phyloP scores from a whole-genome alignment of 2,888 invertebrate genomes.

The Acronicta leporina region DNA sequence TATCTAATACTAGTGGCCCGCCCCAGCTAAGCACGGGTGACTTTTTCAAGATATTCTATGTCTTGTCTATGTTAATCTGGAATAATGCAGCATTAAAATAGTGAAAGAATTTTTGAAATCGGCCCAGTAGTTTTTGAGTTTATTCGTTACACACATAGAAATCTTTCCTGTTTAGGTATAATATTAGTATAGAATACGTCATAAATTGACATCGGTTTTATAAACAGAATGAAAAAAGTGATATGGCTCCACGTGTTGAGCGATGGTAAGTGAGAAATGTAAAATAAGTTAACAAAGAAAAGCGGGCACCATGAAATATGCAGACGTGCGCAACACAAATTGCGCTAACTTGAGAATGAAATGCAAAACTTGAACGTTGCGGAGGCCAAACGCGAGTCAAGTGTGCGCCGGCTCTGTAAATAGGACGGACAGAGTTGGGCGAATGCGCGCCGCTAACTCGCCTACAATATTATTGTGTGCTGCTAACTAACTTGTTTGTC shows the following conservation, averaged over 20 bases:
- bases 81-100: too few relatives aligned
- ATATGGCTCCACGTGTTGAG: constrained; percentile 32
- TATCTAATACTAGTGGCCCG: too few relatives aligned
- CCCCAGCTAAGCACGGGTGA: too few relatives aligned
- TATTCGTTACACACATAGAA: too few relatives aligned
- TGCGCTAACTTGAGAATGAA: constrained; percentile 80
- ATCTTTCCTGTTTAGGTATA: too few relatives aligned
- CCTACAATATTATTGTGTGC: constrained; percentile 71
- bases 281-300: constrained; percentile 69
- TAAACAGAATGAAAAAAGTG: constrained; percentile 14
- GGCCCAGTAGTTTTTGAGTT: too few relatives aligned
- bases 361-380: constrained; percentile 77
- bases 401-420: constrained; percentile 72
- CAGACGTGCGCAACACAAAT: constrained; percentile 80
- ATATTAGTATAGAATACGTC: too few relatives aligned
- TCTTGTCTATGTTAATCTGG: too few relatives aligned
- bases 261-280: constrained; percentile 57
- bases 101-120: too few relatives aligned
- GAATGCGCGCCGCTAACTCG: constrained; percentile 62
- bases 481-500: constrained; percentile 73
- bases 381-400: constrained; percentile 78
- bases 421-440: constrained; percentile 68
- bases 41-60: too few relatives aligned
- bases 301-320: constrained; percentile 69
- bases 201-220: constrained; percentile 14